Evolutionary conservation across 2,113 vertebrate species (phyloP), one percentile per base, ranked within the genome.

Genomic region (Atlantisia rogersi): DNA sequence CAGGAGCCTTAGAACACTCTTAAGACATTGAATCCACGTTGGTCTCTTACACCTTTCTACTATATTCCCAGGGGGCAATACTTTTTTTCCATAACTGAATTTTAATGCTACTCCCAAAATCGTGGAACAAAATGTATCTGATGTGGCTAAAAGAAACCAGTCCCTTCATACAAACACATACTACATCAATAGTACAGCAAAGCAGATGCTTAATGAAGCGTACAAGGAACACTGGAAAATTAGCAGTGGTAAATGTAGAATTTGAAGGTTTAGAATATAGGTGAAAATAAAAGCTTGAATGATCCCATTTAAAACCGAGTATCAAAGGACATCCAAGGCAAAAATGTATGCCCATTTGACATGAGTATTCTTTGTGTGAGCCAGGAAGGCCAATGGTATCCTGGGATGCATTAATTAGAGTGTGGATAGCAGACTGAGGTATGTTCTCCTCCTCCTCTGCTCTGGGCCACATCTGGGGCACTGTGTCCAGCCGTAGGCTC

Each of bases 61-160:
- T 71, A 0, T 16, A 40, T 12, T 83, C 15, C 17, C 16, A 7
- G 2, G 9, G 2, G 19, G 5, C 60, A 31, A 3, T 15, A 65
- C 24, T 67, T 80, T 53, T 69, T 12, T 84, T 69, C 32, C 10
- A 4, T 32, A 81, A 64, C 6, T 62, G 55, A 48, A 70, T 70
- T 69, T 64, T 74, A 58, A 8, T 74, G 39, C 22, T 93, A 63
- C 5, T 62, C 15, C 56, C 7, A 78, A 26, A 9, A 77, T 50
- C 1, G 0, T 4, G 77, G 0, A 1, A 37, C 25, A 83, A 65
- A 91, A 89, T 17, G 26, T 13, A 86, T 19, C 17, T 86, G 15
- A 60, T 53, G 16, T 67, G 25, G 10, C 65, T 65, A 40, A 40
- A 88, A 76, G 39, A 88, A 56, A 5, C 32, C 21, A 26, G 48